Conservation (phyloP, 2,888 invertebrate species). For the Latrodectus elegans region DNA sequence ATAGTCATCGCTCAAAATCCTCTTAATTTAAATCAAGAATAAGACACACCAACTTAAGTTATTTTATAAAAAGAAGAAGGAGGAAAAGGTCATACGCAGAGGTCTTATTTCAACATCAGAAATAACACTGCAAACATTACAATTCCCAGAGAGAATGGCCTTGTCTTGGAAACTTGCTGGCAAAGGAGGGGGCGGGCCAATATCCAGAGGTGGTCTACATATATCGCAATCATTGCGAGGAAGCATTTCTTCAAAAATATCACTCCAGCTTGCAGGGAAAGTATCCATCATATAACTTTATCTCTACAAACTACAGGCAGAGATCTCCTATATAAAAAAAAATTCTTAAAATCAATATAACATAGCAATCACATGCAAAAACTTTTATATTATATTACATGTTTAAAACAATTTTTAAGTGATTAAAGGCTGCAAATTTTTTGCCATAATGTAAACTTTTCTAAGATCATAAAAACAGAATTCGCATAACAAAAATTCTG, state of each 20-base stretch:
- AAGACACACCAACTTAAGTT: not conserved
- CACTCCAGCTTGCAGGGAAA: constrained; percentile 60
- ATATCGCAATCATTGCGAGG: constrained; percentile 62
- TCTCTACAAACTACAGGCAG: constrained; percentile 12
- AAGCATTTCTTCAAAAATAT: constrained; percentile 60
- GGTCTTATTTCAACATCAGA: constrained; percentile 63
- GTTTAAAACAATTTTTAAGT: too few relatives aligned
- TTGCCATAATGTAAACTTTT: too few relatives aligned
- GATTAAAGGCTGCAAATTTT: too few relatives aligned
- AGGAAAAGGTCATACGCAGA: constrained; percentile 43
- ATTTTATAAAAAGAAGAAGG: not conserved
- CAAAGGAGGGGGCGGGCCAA: constrained; percentile 62
- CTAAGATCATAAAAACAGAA: too few relatives aligned
- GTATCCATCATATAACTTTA: constrained; percentile 44
- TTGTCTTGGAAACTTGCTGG: constrained; percentile 66
- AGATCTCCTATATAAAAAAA: not conserved
- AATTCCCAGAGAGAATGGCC: constrained; percentile 51
- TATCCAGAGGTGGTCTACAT: constrained; percentile 57
- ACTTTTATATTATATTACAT: too few relatives aligned
- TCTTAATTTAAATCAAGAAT: not conserved
- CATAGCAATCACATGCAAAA: too few relatives aligned
- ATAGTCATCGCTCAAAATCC: too few relatives aligned
- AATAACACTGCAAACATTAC: constrained; percentile 61
- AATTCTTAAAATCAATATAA: too few relatives aligned
- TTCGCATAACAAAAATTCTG: too few relatives aligned